Evolutionary conservation across 2,113 vertebrate species (phyloP), one percentile per base, ranked within the genome.

Genomic region (Nesoenas mayeri): DNA sequence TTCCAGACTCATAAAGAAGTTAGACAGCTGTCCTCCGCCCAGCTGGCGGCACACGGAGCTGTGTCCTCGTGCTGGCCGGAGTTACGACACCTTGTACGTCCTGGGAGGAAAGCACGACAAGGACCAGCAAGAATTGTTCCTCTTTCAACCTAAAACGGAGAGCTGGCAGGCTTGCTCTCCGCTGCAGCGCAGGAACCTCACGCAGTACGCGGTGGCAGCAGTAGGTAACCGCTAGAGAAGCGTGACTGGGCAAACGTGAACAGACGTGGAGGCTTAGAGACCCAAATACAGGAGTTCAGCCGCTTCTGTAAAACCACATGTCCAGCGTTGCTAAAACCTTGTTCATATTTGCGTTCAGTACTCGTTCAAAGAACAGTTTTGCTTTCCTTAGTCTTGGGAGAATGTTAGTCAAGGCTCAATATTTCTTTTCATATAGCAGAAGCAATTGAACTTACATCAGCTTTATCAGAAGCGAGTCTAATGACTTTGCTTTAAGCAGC

Each of bases 91-190:
- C 44, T 95, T 99, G 3, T 99, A 98, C 32, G 93, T 99, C 56
- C 96, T 99, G 85, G 99, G 99, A 44, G 99, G 99, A 48, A 98
- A 98, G 66, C 99, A 99, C 19, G 98, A 99, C 92, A 96, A 97
- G 53, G 98, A 99, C 21, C 96, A 98, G 75, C 99, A 99, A 96
- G 91, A 97, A 40, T 94, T 99, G 12, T 98, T 98, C 86, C 98
- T 98, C 82, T 99, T 98, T 91, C 97, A 98, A 28, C 98, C 99
- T 15, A 98, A 95, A 82, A 98, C 96, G n/a, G 97, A 98, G n/a
- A 61, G 95, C 80, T 99, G 99, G 99, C 97, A 98, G 89, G 93
- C 95, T 51, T 98, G 98, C 74, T 95, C 98, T 22, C 98, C 99
- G 5, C 96, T 99, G 79, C 97, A 98, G 95, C 98, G 98, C 95